Evolutionary conservation across 1,140 invertebrate genomes (phyloP), one percentile per base, ranked within the genome.

Genomic region (Eueides isabella): DNA sequence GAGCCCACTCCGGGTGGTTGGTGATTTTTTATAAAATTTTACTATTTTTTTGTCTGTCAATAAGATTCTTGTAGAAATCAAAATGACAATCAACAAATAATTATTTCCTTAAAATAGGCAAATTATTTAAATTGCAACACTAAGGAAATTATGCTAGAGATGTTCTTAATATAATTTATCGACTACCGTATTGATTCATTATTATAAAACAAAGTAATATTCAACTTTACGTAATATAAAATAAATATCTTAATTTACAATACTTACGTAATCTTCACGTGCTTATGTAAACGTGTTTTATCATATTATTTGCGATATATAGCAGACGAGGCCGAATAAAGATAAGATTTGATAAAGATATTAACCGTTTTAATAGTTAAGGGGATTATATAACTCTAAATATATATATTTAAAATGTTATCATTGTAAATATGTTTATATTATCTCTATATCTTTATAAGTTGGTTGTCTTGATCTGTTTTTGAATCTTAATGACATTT

Each of bases 341-440:
- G 66, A 67, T 67, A 67, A 67, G 66, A 67, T 67, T 67, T 48
- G 26, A 29, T n/a, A 44, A 16, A 44, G 66, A 67, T 67, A 67
- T 48, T 66, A 19, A 26, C 28, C 31, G n/a, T 16, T 28, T 66
- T 66, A 35, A 11, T 38, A 38, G n/a, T 66, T 35, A 1, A 41
- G 23, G 33, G 35, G 30, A 41, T 66, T 66, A 66, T 66, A 41
- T 66, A 41, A 38, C 23, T 55, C 48, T 55, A 23, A 55, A 26
- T 26, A 55, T 26, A 48, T 48, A 55, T 26, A 55, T 26, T 55
- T 55, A 55, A 55, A 7, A 55, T 55, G 11, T 55, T 55, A 55
- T 55, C 48, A 11, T 55, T 55, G 3, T 23, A 19, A 55, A 26
- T 55, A 23, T 7, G 48, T 26, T 55, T 26, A 26, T 55, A 12